These are phyloP conservation scores for Yponomeuta malinellus DNA, from an alignment of 2,888 invertebrate genomes.

Conservation along the genomic window DNA sequence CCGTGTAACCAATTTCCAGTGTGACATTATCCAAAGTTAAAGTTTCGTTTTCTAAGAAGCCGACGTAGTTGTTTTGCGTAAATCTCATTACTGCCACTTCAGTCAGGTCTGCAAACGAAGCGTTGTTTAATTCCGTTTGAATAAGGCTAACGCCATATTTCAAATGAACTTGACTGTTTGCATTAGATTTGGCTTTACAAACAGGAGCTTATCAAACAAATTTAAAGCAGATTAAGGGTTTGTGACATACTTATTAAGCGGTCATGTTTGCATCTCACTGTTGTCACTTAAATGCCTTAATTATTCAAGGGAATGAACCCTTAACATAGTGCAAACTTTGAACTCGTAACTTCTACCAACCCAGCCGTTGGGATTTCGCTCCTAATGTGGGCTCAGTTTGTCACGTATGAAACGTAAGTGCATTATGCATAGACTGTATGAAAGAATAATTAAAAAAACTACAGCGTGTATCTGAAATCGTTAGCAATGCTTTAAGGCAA, in stretches of 20 bases:
- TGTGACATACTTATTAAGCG: too few relatives aligned
- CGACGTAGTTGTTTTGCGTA: slow-evolving; percentile 41
- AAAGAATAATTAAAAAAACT: too few relatives aligned
- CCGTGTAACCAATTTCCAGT: slow-evolving; percentile 37
- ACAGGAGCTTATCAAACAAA: not conserved
- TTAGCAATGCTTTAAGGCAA: too few relatives aligned
- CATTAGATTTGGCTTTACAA: not conserved
- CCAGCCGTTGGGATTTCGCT: not conserved
- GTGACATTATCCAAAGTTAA: slow-evolving; percentile 35
- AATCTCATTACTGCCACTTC: slow-evolving; percentile 41
- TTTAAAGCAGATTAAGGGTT: too few relatives aligned
- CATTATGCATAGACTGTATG: too few relatives aligned
- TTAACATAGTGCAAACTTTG: too few relatives aligned
- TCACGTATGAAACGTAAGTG: too few relatives aligned
- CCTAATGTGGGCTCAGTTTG: too few relatives aligned
- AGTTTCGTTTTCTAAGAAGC: slow-evolving; percentile 31
- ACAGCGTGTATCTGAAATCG: too few relatives aligned
- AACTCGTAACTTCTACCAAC: not conserved
- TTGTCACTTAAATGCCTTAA: not conserved
- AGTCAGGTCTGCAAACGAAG: slow-evolving; percentile 42
- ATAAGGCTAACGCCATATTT: not conserved
- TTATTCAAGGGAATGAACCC: too few relatives aligned
- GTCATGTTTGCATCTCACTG: not conserved
- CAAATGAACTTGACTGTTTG: not conserved
- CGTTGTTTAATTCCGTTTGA: slow-evolving; percentile 13